phyloP scores from a whole-genome alignment of 2,113 vertebrate species.

The Puntigrus tetrazona region DNA sequence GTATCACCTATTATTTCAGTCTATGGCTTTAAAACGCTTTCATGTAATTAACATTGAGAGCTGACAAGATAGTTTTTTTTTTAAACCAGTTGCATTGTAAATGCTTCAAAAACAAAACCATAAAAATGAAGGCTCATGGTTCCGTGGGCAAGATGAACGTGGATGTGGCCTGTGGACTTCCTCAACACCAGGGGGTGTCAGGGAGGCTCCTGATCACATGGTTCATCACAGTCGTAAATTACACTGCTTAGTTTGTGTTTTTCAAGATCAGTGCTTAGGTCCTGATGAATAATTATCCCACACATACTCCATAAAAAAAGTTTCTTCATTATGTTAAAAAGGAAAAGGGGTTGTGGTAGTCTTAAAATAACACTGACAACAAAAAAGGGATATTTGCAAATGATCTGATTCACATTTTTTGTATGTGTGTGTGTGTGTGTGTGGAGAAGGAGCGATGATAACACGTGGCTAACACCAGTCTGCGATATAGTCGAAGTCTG shows the following conservation, averaged over 20 bases:
- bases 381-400: not conserved
- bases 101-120: constrained; percentile 25
- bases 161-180: not conserved
- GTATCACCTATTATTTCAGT: not conserved
- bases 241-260: not conserved
- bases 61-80: constrained; percentile 4
- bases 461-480: constrained; percentile 83
- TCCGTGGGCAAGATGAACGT: not conserved
- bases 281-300: not conserved
- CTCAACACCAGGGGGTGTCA: constrained; percentile 8
- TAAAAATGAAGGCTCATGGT: not conserved
- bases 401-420: constrained; percentile 44
- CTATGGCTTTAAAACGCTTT: constrained; percentile 34
- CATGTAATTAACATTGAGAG: constrained; percentile 10
- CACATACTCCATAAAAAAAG: not conserved
- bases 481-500: constrained; percentile 90
- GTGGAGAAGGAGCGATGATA: not conserved
- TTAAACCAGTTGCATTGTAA: not conserved
- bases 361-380: constrained; percentile 12
- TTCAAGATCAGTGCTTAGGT: not conserved
- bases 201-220: not conserved
- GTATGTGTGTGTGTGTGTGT: constrained; percentile 2
- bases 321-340: constrained; percentile 20
- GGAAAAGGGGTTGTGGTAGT: not conserved
- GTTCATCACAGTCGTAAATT: not conserved